phyloP scores from a whole-genome alignment of 2,888 invertebrate genomes.

The Sinotaia quadrata region DNA sequence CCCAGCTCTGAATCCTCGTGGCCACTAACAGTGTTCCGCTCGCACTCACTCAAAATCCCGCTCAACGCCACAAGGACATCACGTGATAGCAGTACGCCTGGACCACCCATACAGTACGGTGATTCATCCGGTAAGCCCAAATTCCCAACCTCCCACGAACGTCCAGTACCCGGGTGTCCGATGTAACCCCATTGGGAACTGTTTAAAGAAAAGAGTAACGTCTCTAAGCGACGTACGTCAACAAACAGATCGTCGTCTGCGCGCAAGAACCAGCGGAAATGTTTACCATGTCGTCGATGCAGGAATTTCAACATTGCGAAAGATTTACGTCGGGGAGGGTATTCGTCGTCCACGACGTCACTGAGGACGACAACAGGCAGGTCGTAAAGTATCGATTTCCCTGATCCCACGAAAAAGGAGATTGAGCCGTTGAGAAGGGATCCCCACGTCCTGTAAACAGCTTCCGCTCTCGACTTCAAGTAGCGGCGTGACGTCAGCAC shows the following conservation, averaged over 20 bases:
- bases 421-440: slow-evolving; percentile 88
- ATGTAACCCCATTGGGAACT: slow-evolving; percentile 89
- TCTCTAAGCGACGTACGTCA: slow-evolving; percentile 84
- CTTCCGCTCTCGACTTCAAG: slow-evolving; percentile 86
- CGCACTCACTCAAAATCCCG: slow-evolving; percentile 90
- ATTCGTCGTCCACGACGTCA: slow-evolving; percentile 91
- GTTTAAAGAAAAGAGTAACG: slow-evolving; percentile 87
- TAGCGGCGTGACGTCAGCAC: slow-evolving; percentile 97
- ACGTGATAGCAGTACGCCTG: slow-evolving; percentile 90
- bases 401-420: slow-evolving; percentile 83
- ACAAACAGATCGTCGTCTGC: slow-evolving; percentile 98
- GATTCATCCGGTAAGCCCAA: slow-evolving; percentile 81
- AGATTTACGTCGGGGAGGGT: slow-evolving; percentile 98
- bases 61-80: slow-evolving; percentile 84
- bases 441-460: slow-evolving; percentile 95
- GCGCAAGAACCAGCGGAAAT: slow-evolving; percentile 93
- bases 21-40: slow-evolving; percentile 90
- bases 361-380: slow-evolving; percentile 78
- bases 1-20: slow-evolving; percentile 99
- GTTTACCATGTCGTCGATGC: slow-evolving; percentile 81
- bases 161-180: slow-evolving; percentile 74
- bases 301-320: slow-evolving; percentile 91
- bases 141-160: slow-evolving; percentile 84
- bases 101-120: slow-evolving; percentile 99
- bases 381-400: slow-evolving; percentile 32